Evolutionary conservation across 1,140 invertebrate species (phyloP), one percentile per base, ranked within the genome.

Genomic region (Drosophila nigromelanica): DNA sequence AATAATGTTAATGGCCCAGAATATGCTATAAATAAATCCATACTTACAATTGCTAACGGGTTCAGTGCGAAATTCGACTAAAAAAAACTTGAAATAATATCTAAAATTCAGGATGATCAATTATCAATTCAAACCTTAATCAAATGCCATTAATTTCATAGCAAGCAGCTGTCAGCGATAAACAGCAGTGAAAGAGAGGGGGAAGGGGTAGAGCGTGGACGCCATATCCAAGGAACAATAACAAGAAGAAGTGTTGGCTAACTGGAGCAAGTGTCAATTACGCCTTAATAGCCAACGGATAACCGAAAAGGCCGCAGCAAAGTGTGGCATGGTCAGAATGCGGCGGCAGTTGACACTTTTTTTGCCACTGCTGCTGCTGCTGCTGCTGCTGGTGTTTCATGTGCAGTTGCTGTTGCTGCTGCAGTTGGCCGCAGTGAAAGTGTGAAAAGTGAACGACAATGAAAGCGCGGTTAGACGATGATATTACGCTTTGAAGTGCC

Each of bases 291-390:
- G 83, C 83, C 56, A 89, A 83, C 75, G 83, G 83, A 89, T 89
- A 78, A 83, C 79, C 83, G 51, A 89, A 89, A 87, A 82, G 69
- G 73, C 85, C 83, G 79, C 85, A 80, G 85, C 83, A 89, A 89
- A 89, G 83, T 83, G 79, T 78, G 76, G 73, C 86, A 67, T 80
- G 83, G 83, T 83, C 69, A 78, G 62, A 70, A 40, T 77, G 64
- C 51, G 61, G 51, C 56, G 52, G 39, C 51, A 18, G 15, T 62
- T 30, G 33, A 30, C 35, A 50, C 50, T 54, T 62, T 61, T 61
- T 64, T 73, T 78, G 8, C 51, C 18, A 39, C 42, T 39, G 5
- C 50, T 70, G 50, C 14, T 48, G 14, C 24, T 43, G 51, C 21
- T 59, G 61, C 42, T 40, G 50, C 37, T 33, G 39, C 27, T 55